These are phyloP conservation scores for Flexamia atlantica DNA, from an alignment of 2,888 invertebrate genomes.

Conservation along the genomic window DNA sequence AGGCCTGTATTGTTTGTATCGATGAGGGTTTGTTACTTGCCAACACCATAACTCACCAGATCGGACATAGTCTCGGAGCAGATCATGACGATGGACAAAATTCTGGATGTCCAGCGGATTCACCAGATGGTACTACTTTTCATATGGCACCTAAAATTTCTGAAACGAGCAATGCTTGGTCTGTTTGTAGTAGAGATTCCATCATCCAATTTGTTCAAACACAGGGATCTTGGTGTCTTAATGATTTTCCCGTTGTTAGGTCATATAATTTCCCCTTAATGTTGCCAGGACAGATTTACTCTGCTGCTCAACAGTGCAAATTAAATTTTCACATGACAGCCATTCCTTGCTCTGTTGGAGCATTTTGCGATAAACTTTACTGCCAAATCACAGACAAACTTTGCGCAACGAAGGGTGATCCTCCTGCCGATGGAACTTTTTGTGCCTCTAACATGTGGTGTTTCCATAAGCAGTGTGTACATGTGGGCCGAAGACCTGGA, in stretches of 20 bases:
- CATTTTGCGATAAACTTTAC: conserved; percentile 76
- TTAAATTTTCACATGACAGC: conserved; percentile 65
- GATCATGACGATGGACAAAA: conserved; percentile 65
- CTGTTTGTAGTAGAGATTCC: conserved; percentile 65
- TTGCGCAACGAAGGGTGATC: conserved; percentile 78
- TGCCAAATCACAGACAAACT: conserved; percentile 75
- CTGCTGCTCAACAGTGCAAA: conserved; percentile 66
- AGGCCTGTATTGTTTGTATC: conserved; percentile 77
- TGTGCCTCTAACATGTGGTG: conserved; percentile 85
- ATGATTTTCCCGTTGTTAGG: conserved; percentile 63
- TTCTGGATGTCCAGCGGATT: conserved; percentile 61
- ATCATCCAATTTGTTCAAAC: conserved; percentile 65
- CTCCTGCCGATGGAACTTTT: conserved; percentile 82
- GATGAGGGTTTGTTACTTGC: conserved; percentile 78
- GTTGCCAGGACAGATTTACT: conserved; percentile 69
- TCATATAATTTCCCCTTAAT: conserved; percentile 73
- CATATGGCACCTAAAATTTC: conserved; percentile 66
- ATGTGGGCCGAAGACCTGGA: conserved; percentile 79
- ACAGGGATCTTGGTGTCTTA: conserved; percentile 64
- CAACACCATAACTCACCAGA: conserved; percentile 79
- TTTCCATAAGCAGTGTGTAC: conserved; percentile 80
- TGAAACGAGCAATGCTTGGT: conserved; percentile 63
- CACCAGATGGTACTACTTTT: conserved; percentile 64
- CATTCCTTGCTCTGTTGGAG: conserved; percentile 65
- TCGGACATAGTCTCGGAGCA: conserved; percentile 76